Evolutionary conservation across 2,797 vertebrate species (phyloP), one percentile per base, ranked within the genome.

Genomic region (Tangara arthus): DNA sequence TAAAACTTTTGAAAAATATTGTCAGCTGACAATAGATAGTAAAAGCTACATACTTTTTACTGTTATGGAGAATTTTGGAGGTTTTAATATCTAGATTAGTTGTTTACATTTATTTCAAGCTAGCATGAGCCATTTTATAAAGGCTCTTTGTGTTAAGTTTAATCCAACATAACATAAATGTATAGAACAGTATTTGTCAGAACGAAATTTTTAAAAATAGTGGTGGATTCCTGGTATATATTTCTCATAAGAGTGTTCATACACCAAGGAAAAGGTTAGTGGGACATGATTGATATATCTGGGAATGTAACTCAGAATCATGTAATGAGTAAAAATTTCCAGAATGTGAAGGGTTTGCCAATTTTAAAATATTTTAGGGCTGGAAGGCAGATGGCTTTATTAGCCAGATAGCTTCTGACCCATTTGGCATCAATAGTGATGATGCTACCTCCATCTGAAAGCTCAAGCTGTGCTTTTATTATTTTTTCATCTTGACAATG

Each of bases 381-480:
- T 94, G 78, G 32, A 55, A 79, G 71, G 68, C 42, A 68, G 44
- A 50, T 76, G 8, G 46, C 39, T 91, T 75, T 65, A 46, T 87
- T 61, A 83, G 18, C 52, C 57, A 68, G 70, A 28, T 83, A 77
- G 55, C 34, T 87, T 89, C 76, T 90, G 82, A 94, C 78, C 68
- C 21, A 60, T 59, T 90, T 95, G 93, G 73, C 80, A 84, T 91
- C 35, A 44, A 1, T 61, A 57, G 28, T 94, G 77, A 35, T 90
- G 39, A n/a, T 59, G 15, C 37, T 80, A 7, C n/a, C 57, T 91
- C 35, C 39, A 34, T 78, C 59, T 59, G 64, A 86, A 88, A 92
- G 68, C 46, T 82, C 85, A 80, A 81, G 16, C 66, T 92, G 42
- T 93, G 53, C 34, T 76, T 34, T 79, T 72, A 21, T 79, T 76